Percentiles rank a stretch among this genome's conserved stretches.
phyloP scores from a whole-genome alignment of 2,797 vertebrate genomes.

The Cirrhinus molitorella region DNA sequence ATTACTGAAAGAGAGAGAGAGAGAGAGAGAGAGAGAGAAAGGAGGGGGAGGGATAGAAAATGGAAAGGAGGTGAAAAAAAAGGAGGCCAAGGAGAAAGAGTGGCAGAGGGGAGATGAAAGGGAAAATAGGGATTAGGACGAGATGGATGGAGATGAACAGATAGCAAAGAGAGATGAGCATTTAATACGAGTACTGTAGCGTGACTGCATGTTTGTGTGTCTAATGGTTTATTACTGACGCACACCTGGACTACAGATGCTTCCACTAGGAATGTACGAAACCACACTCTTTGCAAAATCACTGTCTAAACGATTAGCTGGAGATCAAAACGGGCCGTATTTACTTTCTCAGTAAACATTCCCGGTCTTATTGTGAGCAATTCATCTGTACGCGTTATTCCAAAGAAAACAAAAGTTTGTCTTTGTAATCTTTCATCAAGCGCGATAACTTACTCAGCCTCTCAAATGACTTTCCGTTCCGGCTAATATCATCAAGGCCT shows the following conservation, averaged over 20 bases:
- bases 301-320: not conserved
- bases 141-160: slow-evolving; percentile 36
- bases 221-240: slow-evolving; percentile 20
- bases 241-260: slow-evolving; percentile 29
- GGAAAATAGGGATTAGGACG: slow-evolving; percentile 9
- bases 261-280: not conserved
- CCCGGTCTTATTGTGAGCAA: not conserved
- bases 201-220: slow-evolving; percentile 36
- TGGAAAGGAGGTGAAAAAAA: slow-evolving; percentile 42
- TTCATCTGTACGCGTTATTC: not conserved
- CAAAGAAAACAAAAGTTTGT: slow-evolving; percentile 4
- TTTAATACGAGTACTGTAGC: slow-evolving; percentile 23
- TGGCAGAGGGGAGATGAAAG: slow-evolving; percentile 10
- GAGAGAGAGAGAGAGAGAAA: slow-evolving; percentile 34
- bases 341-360: slow-evolving; percentile 13
- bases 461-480: not conserved
- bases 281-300: not conserved
- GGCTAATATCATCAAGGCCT: not conserved
- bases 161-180: slow-evolving; percentile 37
- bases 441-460: not conserved
- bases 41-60: slow-evolving; percentile 2
- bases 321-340: not conserved
- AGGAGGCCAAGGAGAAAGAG: slow-evolving; percentile 32
- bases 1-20: slow-evolving; percentile 69
- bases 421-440: slow-evolving; percentile 8